A percentile compares a stretch with the other conserved stretches of the same genome.
phyloP scores from a whole-genome alignment of 1,140 invertebrate species.

The Orussus abietinus region DNA sequence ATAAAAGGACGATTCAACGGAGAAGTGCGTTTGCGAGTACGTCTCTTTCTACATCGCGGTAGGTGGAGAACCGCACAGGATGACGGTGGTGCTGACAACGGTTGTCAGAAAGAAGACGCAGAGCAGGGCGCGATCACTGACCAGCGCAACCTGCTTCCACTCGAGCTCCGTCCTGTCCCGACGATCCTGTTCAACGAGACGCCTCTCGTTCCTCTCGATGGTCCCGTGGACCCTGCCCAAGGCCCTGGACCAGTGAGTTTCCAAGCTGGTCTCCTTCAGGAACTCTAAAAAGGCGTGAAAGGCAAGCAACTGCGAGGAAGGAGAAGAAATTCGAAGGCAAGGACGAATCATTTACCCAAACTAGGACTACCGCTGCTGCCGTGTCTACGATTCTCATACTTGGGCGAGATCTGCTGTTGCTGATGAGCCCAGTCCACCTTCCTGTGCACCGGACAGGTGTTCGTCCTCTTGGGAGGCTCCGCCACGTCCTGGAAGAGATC shows the following conservation, averaged over 20 bases:
- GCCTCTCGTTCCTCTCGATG: slow-evolving; percentile 68
- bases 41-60: no score
- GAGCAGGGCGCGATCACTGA: slow-evolving; percentile 64
- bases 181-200: slow-evolving; percentile 64
- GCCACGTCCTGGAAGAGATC: slow-evolving; percentile 22
- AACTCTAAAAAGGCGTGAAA: slow-evolving; percentile 20
- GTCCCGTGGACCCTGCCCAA: slow-evolving; percentile 66
- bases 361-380: slow-evolving; percentile 32
- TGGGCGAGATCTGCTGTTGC: slow-evolving; percentile 29
- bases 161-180: slow-evolving; percentile 65
- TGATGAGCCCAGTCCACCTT: slow-evolving; percentile 24
- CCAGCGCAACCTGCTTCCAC: slow-evolving; percentile 77
- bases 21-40: no score
- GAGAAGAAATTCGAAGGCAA: neutral
- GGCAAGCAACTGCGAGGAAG: no score
- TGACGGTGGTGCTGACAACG: slow-evolving; percentile 60
- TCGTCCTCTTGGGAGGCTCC: slow-evolving; percentile 29
- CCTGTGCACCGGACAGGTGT: slow-evolving; percentile 36
- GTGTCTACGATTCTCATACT: slow-evolving; percentile 28
- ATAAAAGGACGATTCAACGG: no score
- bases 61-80: slow-evolving; percentile 58
- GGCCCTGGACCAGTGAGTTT: slow-evolving; percentile 61
- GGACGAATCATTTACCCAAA: slow-evolving; percentile 23
- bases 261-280: slow-evolving; percentile 50
- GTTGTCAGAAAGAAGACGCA: slow-evolving; percentile 67